phyloP scores from a whole-genome alignment of 2,113 vertebrate species.

The Mus spicilegus region DNA sequence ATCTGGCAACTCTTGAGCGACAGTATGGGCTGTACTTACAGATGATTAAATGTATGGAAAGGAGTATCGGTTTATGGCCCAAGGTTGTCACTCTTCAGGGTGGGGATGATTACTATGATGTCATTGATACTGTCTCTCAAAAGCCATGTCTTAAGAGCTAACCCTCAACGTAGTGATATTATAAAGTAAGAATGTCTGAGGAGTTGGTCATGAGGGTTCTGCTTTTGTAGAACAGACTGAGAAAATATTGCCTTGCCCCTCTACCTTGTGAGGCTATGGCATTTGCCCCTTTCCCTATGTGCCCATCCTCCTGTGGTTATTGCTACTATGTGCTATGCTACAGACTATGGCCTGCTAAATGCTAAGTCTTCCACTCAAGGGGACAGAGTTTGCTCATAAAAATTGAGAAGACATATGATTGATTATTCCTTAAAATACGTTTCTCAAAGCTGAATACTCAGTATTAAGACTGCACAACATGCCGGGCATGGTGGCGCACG shows the following conservation, averaged over 20 bases:
- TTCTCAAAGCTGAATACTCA: slow-evolving; percentile 58
- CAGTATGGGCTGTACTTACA: neutral
- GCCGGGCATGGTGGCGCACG: too few relatives aligned
- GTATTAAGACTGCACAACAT: neutral
- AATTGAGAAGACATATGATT: slow-evolving; percentile 42
- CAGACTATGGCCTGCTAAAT: neutral
- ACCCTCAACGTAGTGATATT: neutral
- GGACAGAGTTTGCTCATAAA: neutral
- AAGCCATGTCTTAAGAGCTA: neutral
- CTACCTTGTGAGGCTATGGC: neutral
- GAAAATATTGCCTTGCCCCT: neutral
- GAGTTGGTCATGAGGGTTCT: neutral
- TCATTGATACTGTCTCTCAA: neutral
- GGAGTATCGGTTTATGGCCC: neutral
- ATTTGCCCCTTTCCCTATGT: neutral
- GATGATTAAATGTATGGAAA: neutral
- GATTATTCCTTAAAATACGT: slow-evolving; percentile 61
- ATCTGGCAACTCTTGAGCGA: slow-evolving; percentile 22
- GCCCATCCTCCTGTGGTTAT: neutral
- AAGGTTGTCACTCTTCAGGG: neutral
- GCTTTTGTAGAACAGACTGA: neutral
- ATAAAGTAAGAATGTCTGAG: neutral
- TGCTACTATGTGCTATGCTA: neutral
- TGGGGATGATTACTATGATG: neutral
- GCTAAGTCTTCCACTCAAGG: slow-evolving; percentile 46